Base-by-base conservation (phyloP, 2,113 vertebrate species). In the Lonchura striata region DNA sequence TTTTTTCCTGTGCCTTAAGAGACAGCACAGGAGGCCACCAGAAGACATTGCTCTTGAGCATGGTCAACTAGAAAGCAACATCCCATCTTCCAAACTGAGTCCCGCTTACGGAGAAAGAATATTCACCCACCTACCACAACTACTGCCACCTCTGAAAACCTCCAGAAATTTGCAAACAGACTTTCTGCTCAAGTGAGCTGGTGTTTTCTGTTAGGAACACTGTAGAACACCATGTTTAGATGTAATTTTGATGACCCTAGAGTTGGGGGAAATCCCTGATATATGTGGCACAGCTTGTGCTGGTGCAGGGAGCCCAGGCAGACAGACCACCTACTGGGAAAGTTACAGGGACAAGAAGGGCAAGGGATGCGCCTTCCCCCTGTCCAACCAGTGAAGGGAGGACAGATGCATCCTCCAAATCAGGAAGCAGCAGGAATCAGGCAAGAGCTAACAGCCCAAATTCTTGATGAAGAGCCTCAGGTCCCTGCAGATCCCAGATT, bases 1-100 rank as follows among this genome's bases (percentile, higher is more conserved):
- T 78, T 96, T 90, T 84, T n/a, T n/a, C n/a, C n/a, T n/a, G n/a
- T n/a, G 50, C 42, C 27, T 81, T 60, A 74, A 59, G 60, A 95
- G 37, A 53, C 25, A 69, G 49, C 21, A 65, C 13, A 49, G 12
- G 31, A 83, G 54, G 47, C 54, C 64, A 61, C 46, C 24, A 69
- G 52, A 71, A 71, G 39, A 85, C 1, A 5, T 24, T 64, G 35
- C 60, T 65, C 18, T 2, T n/a, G 11, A 72, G 49, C 22, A 10
- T 5, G 6, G n/a, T 35, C 28, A 49, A 20, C 23, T 23, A 57
- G 57, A 82, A 87, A 80, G 37, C 17, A 82, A 90, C 47, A 72
- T 30, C 44, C 11, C 49, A 37, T 27, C 49, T 54, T 81, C 68
- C 63, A 70, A 41, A 53, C 37, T 39, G 13, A 10, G 27, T 28